Conservation (phyloP, 2,888 invertebrate genomes). For the Helleia helle region DNA sequence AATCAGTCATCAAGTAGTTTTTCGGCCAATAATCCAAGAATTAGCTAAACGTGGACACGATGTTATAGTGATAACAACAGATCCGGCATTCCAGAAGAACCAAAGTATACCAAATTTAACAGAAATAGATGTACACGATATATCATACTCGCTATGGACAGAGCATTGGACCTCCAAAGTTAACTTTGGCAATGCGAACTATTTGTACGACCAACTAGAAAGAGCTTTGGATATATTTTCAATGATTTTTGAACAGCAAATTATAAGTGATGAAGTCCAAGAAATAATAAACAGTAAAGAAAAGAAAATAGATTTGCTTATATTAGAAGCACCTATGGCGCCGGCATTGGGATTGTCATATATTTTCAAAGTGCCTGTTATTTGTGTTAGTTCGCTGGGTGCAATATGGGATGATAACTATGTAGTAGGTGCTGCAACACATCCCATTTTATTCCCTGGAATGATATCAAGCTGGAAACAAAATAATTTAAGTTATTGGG, state of each 20-base stretch:
- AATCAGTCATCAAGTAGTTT: conserved; percentile 40
- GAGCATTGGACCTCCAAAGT: conserved; percentile 12
- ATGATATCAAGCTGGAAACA: conserved; percentile 18
- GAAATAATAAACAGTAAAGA: conserved; percentile 23
- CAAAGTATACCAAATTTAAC: conserved; percentile 26
- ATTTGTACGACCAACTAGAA: conserved; percentile 18
- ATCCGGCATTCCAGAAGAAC: conserved; percentile 26
- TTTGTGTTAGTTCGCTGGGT: conserved; percentile 32
- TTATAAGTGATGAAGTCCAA: conserved; percentile 23
- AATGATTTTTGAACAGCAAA: conserved; percentile 21
- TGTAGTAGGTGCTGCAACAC: conserved; percentile 25
- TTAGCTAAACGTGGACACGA: conserved; percentile 41
- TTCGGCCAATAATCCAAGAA: conserved; percentile 29
- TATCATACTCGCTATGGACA: conserved; percentile 23
- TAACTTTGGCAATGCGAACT: conserved; percentile 5
- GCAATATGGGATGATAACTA: conserved; percentile 17
- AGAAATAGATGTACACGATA: conserved; percentile 31
- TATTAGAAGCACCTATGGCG: conserved; percentile 28
- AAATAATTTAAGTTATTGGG: conserved; percentile 27
- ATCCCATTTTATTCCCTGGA: conserved; percentile 31
- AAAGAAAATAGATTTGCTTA: conserved; percentile 29
- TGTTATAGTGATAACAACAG: conserved; percentile 33
- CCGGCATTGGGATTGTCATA: conserved; percentile 28
- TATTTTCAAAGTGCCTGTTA: conserved; percentile 32
- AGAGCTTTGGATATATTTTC: conserved; percentile 4